phyloP scores from a whole-genome alignment of 1,140 invertebrate genomes.

The Dendrolimus punctatus region DNA sequence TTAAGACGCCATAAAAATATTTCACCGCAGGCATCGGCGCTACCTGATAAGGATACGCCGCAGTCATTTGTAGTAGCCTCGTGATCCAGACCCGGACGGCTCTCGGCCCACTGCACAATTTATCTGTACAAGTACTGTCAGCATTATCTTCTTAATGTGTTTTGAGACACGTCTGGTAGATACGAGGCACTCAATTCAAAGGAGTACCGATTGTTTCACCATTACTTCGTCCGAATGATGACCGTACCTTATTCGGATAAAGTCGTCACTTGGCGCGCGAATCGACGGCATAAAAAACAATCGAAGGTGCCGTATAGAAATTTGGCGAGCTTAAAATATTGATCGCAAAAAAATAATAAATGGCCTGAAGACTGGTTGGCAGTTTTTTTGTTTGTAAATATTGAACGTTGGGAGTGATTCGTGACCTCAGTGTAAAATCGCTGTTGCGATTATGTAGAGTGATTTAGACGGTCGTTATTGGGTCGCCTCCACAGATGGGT shows the following conservation, averaged over 20 bases:
- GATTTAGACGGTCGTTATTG: constrained; percentile 51
- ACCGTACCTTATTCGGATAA: constrained; percentile 16
- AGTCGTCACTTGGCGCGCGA: constrained; percentile 15
- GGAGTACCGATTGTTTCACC: constrained; percentile 19
- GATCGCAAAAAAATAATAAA: constrained; percentile 45
- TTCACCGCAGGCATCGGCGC: constrained; percentile 41
- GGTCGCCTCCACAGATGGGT: constrained; percentile 44
- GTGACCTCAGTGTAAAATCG: constrained; percentile 59
- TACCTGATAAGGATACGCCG: constrained; percentile 53
- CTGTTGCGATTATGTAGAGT: constrained; percentile 52
- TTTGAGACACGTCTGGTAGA: constrained; percentile 37
- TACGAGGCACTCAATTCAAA: constrained; percentile 22
- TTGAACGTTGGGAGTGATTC: constrained; percentile 41
- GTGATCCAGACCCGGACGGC: constrained; percentile 29
- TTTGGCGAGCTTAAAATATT: constrained; percentile 30
- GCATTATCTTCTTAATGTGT: constrained; percentile 59
- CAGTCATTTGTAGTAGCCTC: constrained; percentile 58
- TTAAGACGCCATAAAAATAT: constrained; percentile 63
- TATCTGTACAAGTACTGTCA: constrained; percentile 49
- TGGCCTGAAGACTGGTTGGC: constrained; percentile 22
- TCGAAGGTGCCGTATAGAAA: constrained; percentile 20
- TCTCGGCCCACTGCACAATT: constrained; percentile 30
- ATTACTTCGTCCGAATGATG: constrained; percentile 8
- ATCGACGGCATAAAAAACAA: constrained; percentile 24
- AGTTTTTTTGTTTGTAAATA: constrained; percentile 57